Evolutionary conservation across 1,140 invertebrate species (phyloP).

Genomic region (Macrocentrus cingulum): DNA sequence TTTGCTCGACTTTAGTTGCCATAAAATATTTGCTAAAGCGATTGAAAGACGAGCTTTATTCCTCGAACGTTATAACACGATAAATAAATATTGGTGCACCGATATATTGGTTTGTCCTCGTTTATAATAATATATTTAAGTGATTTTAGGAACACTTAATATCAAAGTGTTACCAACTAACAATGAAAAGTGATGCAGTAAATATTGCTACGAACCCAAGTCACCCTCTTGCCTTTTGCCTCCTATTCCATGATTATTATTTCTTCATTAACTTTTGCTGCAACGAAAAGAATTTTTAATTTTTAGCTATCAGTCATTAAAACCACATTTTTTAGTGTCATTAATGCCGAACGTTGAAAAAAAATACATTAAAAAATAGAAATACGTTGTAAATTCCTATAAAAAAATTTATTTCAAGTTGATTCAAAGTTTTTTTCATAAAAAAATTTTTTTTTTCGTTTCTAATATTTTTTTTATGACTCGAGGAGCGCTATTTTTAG

Average conservation of each 20-base stretch:
- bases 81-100: constrained; percentile 11
- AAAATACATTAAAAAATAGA: too few relatives aligned
- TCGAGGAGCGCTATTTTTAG: too few relatives aligned
- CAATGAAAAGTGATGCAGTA: constrained; percentile 47
- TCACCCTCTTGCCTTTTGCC: constrained; percentile 51
- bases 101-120: constrained; percentile 33
- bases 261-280: constrained; percentile 18
- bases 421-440: too few relatives aligned
- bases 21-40: neutral
- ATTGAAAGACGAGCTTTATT: constrained; percentile 5
- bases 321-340: too few relatives aligned
- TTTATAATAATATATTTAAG: constrained; percentile 55
- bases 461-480: too few relatives aligned
- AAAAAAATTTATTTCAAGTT: too few relatives aligned
- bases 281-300: too few relatives aligned
- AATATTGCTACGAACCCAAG: constrained; percentile 53
- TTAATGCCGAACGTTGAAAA: too few relatives aligned
- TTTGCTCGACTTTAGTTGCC: constrained; percentile 8
- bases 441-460: too few relatives aligned
- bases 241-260: constrained; percentile 31
- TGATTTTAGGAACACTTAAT: constrained; percentile 57
- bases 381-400: too few relatives aligned
- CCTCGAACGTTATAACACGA: constrained; percentile 16
- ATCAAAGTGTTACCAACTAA: constrained; percentile 58
- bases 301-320: too few relatives aligned